phyloP scores from a whole-genome alignment of 2,113 vertebrate species.

The Cephalopterus ornatus region DNA sequence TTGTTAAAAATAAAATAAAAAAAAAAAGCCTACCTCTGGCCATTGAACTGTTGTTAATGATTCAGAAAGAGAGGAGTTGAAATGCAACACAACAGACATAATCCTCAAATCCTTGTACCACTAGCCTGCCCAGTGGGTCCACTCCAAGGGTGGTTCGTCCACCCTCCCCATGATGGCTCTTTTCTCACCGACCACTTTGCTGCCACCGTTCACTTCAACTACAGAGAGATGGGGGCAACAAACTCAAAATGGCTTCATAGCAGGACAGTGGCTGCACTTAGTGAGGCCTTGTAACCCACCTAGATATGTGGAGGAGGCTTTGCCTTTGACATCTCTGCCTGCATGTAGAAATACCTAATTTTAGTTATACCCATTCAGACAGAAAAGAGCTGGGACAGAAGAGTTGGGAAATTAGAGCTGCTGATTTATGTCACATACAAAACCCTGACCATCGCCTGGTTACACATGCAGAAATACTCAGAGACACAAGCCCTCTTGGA shows the following conservation, averaged over 20 bases:
- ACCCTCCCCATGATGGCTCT: not conserved
- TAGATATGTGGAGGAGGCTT: not conserved
- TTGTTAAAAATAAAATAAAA: not conserved
- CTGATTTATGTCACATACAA: not conserved
- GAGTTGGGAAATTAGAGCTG: not conserved
- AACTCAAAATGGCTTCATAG: not conserved
- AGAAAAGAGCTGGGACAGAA: not conserved
- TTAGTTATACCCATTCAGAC: not conserved
- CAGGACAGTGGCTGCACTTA: fast-evolving
- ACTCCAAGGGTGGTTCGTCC: not conserved
- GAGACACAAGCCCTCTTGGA: not conserved
- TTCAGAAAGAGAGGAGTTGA: not conserved
- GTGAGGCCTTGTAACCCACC: not conserved
- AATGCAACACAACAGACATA: not conserved
- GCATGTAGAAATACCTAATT: not conserved
- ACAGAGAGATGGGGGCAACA: not conserved
- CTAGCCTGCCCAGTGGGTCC: not conserved
- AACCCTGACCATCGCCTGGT: not conserved
- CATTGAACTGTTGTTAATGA: not conserved
- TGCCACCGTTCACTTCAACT: fast-evolving
- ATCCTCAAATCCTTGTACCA: not conserved
- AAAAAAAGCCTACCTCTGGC: not conserved
- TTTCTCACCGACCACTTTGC: not conserved
- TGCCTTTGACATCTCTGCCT: not conserved
- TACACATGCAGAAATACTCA: not conserved